Evolutionary conservation across 2,888 invertebrate genomes (phyloP).

Genomic region (Megastigmus dorsalis): DNA sequence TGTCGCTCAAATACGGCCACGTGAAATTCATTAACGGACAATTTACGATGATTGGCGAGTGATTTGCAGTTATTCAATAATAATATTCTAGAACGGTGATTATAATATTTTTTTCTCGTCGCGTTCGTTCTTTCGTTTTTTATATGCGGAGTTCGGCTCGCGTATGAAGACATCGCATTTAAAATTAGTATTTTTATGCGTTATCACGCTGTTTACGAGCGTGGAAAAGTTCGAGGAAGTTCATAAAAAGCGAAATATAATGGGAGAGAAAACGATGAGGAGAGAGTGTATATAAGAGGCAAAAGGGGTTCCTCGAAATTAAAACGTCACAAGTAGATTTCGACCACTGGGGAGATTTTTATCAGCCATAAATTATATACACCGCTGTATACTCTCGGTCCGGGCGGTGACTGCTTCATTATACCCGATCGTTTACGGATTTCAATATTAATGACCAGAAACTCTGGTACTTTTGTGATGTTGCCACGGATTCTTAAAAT

Average conservation of each 20-base stretch:
- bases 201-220: no score
- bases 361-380: conserved; percentile 46
- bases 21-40: conserved; percentile 26
- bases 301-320: conserved; percentile 3
- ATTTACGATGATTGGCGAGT: conserved; percentile 28
- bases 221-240: neutral
- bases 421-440: conserved; percentile 27
- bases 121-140: neutral
- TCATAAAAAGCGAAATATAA: neutral
- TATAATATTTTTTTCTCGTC: neutral
- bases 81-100: neutral
- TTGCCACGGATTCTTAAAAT: conserved; percentile 7
- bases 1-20: neutral
- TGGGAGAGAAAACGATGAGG: neutral
- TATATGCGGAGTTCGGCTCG: neutral
- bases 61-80: conserved; percentile 7
- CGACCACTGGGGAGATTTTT: conserved; percentile 34
- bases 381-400: neutral
- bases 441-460: conserved; percentile 36
- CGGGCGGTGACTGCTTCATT: conserved; percentile 40
- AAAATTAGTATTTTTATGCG: no score
- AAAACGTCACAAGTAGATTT: conserved; percentile 30
- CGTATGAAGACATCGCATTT: no score
- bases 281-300: neutral
- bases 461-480: neutral